Evolutionary conservation across 2,113 vertebrate genomes (phyloP), one percentile per base, ranked within the genome.

Genomic region (Spea bombifrons): DNA sequence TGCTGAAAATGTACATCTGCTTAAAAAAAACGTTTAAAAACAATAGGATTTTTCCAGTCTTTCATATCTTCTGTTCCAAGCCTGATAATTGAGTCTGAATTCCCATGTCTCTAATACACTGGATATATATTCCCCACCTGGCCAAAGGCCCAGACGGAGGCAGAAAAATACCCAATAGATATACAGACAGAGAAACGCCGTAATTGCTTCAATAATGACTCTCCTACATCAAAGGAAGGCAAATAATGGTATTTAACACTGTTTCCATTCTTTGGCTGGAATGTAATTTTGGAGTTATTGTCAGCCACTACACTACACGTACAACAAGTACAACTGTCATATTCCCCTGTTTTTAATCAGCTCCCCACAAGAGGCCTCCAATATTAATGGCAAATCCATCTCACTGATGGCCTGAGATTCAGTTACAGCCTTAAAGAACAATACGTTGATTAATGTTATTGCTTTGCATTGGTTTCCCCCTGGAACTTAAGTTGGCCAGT

Each of bases 221-320:
- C 90, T 81, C 87, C 88, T 90, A 91, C 92, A 92, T 93, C 90
- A 93, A 92, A 92, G 89, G 89, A 84, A 90, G 91, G 90, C 91
- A 92, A 93, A 93, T 92, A 92, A 92, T 92, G 90, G 91, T 93
- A 92, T 93, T 93, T 93, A 93, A 92, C 91, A 93, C 89, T 91
- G 88, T 92, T 93, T 92, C 92, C 88, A 92, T 93, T 92, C 92
- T 93, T 92, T 87, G 85, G 85, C 89, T 89, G 89, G 90, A 92
- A 93, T 91, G 90, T 92, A 91, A 93, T 93, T 93, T 92, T 90
- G 90, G 90, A 91, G 89, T 90, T 91, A 90, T 91, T 92, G 91
- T 92, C 92, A 92, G 90, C 85, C 88, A 74, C 88, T 53, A 81
- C 67, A 79, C 87, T 86, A 90, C 88, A 87, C 68, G 79, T 88